These are phyloP conservation scores for Polyploca ridens DNA, from an alignment of 2,888 invertebrate genomes.

Conservation along the genomic window DNA sequence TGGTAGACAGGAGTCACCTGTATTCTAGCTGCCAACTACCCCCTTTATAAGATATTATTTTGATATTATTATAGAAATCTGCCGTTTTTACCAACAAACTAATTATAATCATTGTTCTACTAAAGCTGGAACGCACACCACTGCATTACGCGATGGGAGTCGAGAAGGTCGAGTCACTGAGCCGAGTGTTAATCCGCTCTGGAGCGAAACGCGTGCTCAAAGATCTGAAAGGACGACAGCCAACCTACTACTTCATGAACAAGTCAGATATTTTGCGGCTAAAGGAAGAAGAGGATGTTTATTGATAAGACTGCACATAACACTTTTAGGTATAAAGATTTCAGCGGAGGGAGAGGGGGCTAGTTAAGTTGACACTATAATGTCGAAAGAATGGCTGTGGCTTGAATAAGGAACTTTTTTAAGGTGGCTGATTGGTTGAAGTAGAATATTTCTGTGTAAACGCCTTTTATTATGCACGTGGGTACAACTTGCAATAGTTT, in stretches of 20 bases:
- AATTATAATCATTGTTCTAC: slow-evolving; percentile 31
- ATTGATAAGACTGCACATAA: slow-evolving; percentile 51
- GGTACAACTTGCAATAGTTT: slow-evolving; percentile 15
- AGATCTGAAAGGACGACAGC: slow-evolving; percentile 94
- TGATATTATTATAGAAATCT: no score
- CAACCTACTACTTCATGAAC: slow-evolving; percentile 96
- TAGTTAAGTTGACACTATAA: background rate
- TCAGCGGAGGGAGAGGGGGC: background rate
- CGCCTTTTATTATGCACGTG: slow-evolving; percentile 58
- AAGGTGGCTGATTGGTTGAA: slow-evolving; percentile 32
- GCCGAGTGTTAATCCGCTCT: slow-evolving; percentile 91
- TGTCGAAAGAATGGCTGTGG: slow-evolving; percentile 40
- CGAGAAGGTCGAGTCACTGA: slow-evolving; percentile 92
- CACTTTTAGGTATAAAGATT: background rate
- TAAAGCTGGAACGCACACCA: slow-evolving; percentile 93
- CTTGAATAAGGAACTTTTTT: slow-evolving; percentile 37
- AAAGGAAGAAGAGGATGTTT: slow-evolving; percentile 92
- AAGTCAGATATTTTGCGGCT: slow-evolving; percentile 93
- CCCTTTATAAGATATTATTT: no score
- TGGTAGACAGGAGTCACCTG: no score
- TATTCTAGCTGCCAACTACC: no score
- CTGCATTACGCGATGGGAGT: slow-evolving; percentile 97
- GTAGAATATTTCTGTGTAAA: slow-evolving; percentile 17
- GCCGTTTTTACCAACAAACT: background rate
- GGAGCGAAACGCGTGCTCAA: slow-evolving; percentile 93